Evolutionary conservation across 2,888 invertebrate genomes (phyloP), one percentile per base, ranked within the genome.

Genomic region (Coremacera marginata): DNA sequence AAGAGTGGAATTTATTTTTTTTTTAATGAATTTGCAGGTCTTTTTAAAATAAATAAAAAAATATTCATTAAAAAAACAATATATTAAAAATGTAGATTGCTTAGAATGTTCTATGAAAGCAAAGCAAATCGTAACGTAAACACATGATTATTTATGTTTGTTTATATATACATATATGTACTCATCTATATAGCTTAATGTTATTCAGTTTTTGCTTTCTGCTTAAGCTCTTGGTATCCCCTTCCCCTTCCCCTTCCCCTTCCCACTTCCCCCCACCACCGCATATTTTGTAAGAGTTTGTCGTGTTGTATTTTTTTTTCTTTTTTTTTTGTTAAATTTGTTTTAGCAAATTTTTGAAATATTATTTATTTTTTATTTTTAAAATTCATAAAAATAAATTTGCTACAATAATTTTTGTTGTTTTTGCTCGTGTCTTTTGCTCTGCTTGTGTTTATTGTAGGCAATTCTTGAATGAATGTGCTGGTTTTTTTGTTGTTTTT

Each of bases 391-490:
- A 63, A 63, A 16, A 16, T 63, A 63, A 11, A 31, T 34, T 34
- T 63, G 34, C 25, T 9, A 63, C 34, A 31, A 16, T 49, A 51
- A 51, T 51, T 68, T 14, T 51, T 68, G 25, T 60, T 60, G 60
- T 60, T 60, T 1, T 14, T 60, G 22, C 8, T 60, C 9, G 3
- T 11, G 19, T 19, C 9, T 16, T 3, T 57, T 1, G 37, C n/a
- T 31, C 5, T 31, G 60, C 60, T 60, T 25, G 25, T n/a, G 22
- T 60, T 60, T 14, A 27, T 60, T 25, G 68, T 65, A 65, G 11
- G n/a, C 27, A 77, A 77, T 27, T 77, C 72, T 77, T 79, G 77
- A 79, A 79, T 79, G 79, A 79, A 79, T 72, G 52, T 16, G 31
- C 16, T 16, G 19, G 55, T 34, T 51, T 22, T 57, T 22, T 62